Evolutionary conservation across 2,113 vertebrate species (phyloP), one percentile per base, ranked within the genome.

Genomic region (Salvelinus fontinalis): DNA sequence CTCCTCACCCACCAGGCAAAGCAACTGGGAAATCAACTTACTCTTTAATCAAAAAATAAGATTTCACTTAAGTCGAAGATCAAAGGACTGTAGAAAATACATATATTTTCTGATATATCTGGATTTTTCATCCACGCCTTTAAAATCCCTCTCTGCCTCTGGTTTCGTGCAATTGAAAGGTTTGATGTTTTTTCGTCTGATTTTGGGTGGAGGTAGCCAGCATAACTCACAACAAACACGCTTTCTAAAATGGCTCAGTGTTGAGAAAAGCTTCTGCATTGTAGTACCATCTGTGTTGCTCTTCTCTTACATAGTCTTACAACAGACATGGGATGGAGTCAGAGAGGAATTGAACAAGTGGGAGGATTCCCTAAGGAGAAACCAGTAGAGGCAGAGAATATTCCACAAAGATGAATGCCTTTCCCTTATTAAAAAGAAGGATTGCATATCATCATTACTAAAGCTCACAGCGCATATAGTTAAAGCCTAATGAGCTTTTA

Each of bases 231-330:
- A 18, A 54, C 3, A 54, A 54, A 54, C 51, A 54, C 4, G 51
- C 4, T 54, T 54, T 54, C 1, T 4, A 54, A 44, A 13, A 54
- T 54, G 16, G 18, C 16, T 54, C 51, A 54, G 13, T 1, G 16
- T 54, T 54, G 51, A 54, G 16, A 54, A 54, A 54, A 16, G 14
- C 12, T 54, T 54, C 51, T 54, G 51, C 14, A 18, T 1, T 14
- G 73, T 78, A 71, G 86, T 88, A 86, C 87, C 76, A 74, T 68
- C 79, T 84, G 83, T 79, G 75, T 79, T 34, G 34, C 76, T 85
- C 85, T 84, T 68, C 82, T 89, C 89, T 91, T 90, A 89, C 88
- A 85, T 77, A n/a, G 70, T 89, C 86, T 90, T 90, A 89, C 88
- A 67, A 88, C 88, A 91, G 84, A 82, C 20, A 49, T 70, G 74